Base-by-base conservation (phyloP, 2,113 vertebrate species). In the Paramisgurnus dabryanus region DNA sequence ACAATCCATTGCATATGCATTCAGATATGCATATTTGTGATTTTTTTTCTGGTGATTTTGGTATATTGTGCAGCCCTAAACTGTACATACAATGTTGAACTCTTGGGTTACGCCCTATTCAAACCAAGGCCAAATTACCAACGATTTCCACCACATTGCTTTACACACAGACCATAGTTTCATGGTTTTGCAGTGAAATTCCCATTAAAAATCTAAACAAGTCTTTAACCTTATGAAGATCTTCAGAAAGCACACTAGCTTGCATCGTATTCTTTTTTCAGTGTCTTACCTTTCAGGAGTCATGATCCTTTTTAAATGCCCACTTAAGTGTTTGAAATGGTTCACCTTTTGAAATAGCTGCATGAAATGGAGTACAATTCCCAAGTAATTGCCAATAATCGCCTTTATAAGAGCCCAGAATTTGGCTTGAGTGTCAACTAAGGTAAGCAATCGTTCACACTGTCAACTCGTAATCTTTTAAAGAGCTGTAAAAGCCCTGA, bases 381-480 rank as follows among this genome's bases (percentile, higher is more conserved):
- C 18, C 55, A n/a, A 2, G 6, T 58, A 58, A 73, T 45, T 58
- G 39, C 22, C 70, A 45, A 8, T 13, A 60, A 60, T 58, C 22
- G 70, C 53, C 39, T 27, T 60, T 22, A 60, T 22, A 6, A 45
- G n/a, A 73, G 70, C 40, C 41, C 70, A 43, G n/a, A 73, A 43
- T 73, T 73, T 18, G 45, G 11, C n/a, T 60, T 22, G n/a, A 22
- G 39, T 60, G 43, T 68, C 67, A 68, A 43, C 10, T 67, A 22
- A 67, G 40, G 55, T 39, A 15, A 73, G 55, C 70, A 60, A 60
- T 60, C 4, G 6, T 60, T 60, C 53, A 73, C 13, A 6, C 17
- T 60, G 55, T 73, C 55, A 73, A 73, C 70, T 73, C 45, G 17
- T 58, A 41, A 58, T 72, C 50, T n/a, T 55, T 41, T n/a, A 15